Percentiles rank a stretch among this genome's conserved stretches.
phyloP scores from a whole-genome alignment of 2,888 invertebrate species.

The Blastobasis adustella region DNA sequence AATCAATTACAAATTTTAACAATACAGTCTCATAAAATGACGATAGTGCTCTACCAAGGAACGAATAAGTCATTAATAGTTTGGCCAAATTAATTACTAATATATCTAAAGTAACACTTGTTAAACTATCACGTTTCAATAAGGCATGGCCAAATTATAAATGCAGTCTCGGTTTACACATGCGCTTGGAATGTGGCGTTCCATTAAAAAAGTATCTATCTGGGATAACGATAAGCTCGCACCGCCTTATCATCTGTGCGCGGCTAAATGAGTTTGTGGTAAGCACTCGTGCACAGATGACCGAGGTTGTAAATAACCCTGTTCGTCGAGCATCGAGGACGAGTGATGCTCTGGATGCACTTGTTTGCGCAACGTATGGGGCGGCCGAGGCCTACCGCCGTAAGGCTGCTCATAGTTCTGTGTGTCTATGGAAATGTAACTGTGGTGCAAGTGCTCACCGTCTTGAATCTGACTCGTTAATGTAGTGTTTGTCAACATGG shows the following conservation, averaged over 20 bases:
- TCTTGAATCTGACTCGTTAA: constrained; percentile 78
- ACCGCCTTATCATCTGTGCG: constrained; percentile 64
- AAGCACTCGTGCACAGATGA: constrained; percentile 68
- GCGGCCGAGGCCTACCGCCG: constrained; percentile 60
- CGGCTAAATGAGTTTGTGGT: constrained; percentile 65
- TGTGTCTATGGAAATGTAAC: constrained; percentile 80
- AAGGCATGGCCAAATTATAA: constrained; percentile 57
- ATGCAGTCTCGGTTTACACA: constrained; percentile 56
- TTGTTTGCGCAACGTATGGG: constrained; percentile 62
- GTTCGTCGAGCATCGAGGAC: constrained; percentile 67
- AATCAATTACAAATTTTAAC: constrained; percentile 36
- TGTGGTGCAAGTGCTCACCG: constrained; percentile 78
- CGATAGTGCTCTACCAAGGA: constrained; percentile 40
- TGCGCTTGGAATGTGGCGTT: constrained; percentile 66
- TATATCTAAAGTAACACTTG: constrained; percentile 31
- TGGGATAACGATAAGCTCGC: constrained; percentile 49
- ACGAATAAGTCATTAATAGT: constrained; percentile 37
- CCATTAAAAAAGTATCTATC: constrained; percentile 61
- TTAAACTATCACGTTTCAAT: constrained; percentile 51
- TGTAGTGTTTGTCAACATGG: constrained; percentile 76
- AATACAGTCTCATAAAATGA: constrained; percentile 50
- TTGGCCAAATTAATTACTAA: constrained; percentile 38
- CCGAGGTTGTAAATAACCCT: constrained; percentile 70
- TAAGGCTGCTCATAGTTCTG: constrained; percentile 71
- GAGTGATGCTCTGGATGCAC: constrained; percentile 46